Base-by-base conservation (phyloP, 2,113 vertebrate genomes). In the Eudyptes chrysolophus region DNA sequence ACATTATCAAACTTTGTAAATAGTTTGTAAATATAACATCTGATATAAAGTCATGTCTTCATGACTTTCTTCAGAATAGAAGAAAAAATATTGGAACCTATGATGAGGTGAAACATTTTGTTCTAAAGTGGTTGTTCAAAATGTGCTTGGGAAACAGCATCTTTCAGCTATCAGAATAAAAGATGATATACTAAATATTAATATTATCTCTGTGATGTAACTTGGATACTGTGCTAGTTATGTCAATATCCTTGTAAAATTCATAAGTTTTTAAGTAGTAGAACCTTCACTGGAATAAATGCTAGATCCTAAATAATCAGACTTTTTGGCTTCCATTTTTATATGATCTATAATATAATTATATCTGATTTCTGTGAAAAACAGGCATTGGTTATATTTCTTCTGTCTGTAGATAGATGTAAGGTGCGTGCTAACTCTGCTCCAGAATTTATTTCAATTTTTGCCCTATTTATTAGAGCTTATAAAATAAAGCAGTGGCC, bases 281-380 rank as follows among this genome's bases (percentile, higher is more conserved):
- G 13, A 76, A 42, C 11, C 13, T 52, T 95, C 38, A 11, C 4
- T 74, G 21, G 13, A 54, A 38, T 34, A 75, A 90, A 57, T 89
- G 24, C 4, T 62, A 46, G 30, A 26, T 54, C 42, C 16, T 60
- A 93, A 90, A 54, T 38, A 92, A 46, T 78, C 12, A 88, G 69
- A 48, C 2, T 0, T 70, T 79, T 85, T 87, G 4, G 3, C 6
- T 88, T 60, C 18, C 38, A 16, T 74, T 93, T 96, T 85, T 58
- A 75, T 61, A 46, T 20, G 51, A 84, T 95, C 7, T 34, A 87
- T 58, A 8, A 29, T 69, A 71, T 19, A 60, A 52, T 70, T 84
- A 64, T 80, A 66, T 81, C 40, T 89, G 51, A 52, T 90, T 97
- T 94, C 79, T 87, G 44, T 93, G 78, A 64, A 77, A 96, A 65